A percentile compares a stretch with the other conserved stretches of the same genome.
Conservation (phyloP, 2,888 invertebrate species). For the Cantharis nigra region DNA sequence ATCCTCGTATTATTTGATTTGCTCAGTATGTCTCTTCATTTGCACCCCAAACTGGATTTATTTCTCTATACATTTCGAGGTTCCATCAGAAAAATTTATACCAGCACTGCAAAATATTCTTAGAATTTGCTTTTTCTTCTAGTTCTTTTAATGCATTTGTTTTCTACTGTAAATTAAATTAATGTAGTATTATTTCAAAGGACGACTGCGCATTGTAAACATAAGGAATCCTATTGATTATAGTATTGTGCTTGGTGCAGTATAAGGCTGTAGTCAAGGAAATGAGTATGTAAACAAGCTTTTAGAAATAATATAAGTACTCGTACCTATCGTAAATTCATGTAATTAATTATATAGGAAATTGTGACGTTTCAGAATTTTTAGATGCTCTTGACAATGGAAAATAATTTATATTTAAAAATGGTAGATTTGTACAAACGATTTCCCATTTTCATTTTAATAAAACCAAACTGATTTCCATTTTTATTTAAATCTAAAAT, state of each 20-base stretch:
- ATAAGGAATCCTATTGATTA: slow-evolving; percentile 35
- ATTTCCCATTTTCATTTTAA: slow-evolving; percentile 22
- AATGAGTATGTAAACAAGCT: slow-evolving; percentile 35
- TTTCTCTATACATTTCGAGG: background rate
- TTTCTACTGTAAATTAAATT: background rate
- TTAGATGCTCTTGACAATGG: background rate
- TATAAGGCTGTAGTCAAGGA: slow-evolving; percentile 34
- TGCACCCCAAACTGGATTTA: background rate
- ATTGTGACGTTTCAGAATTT: background rate
- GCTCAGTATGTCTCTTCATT: background rate
- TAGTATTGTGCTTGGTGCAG: slow-evolving; percentile 29
- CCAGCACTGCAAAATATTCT: background rate
- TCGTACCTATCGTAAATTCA: background rate
- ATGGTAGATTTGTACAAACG: slow-evolving; percentile 8
- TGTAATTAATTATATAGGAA: background rate
- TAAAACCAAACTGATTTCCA: slow-evolving; percentile 18
- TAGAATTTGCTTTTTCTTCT: background rate
- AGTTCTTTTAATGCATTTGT: background rate
- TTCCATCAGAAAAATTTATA: background rate
- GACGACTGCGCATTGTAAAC: slow-evolving; percentile 34
- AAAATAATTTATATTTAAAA: slow-evolving; percentile 6
- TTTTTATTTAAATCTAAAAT: background rate
- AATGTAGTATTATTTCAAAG: slow-evolving; percentile 19
- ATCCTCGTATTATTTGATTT: background rate
- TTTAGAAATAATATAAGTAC: background rate